Base-by-base conservation (phyloP, 53 echinoderm and acorn worm species). In the Luidia sarsii region DNA sequence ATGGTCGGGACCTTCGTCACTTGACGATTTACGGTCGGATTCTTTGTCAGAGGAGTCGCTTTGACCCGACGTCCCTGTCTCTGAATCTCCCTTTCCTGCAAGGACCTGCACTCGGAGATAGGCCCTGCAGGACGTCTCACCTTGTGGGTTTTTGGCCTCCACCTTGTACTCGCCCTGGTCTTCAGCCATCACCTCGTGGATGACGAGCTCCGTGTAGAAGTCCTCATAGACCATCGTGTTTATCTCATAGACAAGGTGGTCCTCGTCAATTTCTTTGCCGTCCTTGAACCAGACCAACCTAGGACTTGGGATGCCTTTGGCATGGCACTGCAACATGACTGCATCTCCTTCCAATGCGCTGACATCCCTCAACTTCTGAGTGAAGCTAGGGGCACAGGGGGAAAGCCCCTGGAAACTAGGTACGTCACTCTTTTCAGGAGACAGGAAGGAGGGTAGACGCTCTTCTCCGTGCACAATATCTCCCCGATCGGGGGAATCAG, bases 201-300 rank as follows among this genome's bases (percentile, higher is more conserved):
- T 91, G 3, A 88, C 88, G 48, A 94, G 67, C 41, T 91, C 94
- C 0, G 62, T 70, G 79, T 91, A 94, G 39, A 60, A 73, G 52
- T 94, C 94, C 46, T 72, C 67, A 75, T 72, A 94, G 19, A 19
- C 68, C 65, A 91, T 83, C 8, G 77, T 68, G 34, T 81, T 84
- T 4, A 93, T 60, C 10, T 70, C 41, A 28, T 83, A 50, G 10
- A 59, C 43, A 35, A 87, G 83, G 39, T 85, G 71, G 68, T 64
- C 77, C 39, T 68, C 79, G 69, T 29, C 21, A 16, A 95, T 38
- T 49, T 84, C 70, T 52, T 64, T 68, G 49, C 91, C 89, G 79
- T 99, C 87, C 64, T 91, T 99, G 66, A 53, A 94, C 99, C 99
- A 99, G 55, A 66, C 57, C 1, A 99, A 67, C n/a, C 66, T 51